Percentiles rank a stretch among this genome's conserved stretches.
Conservation (phyloP, 2,113 vertebrate genomes). For the Trogon surrucura region DNA sequence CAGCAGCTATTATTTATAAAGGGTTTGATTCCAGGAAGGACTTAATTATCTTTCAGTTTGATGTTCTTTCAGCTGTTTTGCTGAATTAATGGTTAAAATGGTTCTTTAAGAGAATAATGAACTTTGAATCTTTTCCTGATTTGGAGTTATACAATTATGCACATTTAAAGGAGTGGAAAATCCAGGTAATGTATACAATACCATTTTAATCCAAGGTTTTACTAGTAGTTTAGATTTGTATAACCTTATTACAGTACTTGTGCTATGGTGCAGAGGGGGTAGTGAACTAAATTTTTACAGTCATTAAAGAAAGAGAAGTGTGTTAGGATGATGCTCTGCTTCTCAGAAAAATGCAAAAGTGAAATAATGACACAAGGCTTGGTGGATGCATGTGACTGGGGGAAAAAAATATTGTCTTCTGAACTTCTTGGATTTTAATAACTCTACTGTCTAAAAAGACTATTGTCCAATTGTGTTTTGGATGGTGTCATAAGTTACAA, state of each 20-base stretch:
- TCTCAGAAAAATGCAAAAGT: not conserved
- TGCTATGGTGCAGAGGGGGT: accelerated
- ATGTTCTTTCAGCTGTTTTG: not conserved
- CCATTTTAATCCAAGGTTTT: not conserved
- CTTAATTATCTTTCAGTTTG: not conserved
- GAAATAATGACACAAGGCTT: not conserved
- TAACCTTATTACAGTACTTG: not conserved
- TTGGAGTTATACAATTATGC: not conserved
- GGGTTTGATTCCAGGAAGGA: not conserved
- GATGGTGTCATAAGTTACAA: not conserved
- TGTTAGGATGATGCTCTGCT: not conserved
- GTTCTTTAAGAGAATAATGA: not conserved
- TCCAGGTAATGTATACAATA: not conserved
- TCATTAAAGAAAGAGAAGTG: not conserved
- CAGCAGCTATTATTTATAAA: not conserved
- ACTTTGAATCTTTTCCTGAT: not conserved
- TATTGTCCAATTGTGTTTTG: not conserved
- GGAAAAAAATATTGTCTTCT: not conserved
- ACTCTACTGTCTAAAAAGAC: not conserved
- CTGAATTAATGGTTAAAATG: constrained; percentile 2
- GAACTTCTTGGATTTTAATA: not conserved
- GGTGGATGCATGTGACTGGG: not conserved
- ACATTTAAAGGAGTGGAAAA: not conserved
- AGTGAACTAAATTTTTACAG: not conserved
- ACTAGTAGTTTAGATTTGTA: not conserved